Conservation (phyloP, 2,888 invertebrate species). For the Dolichomitus sp. region DNA sequence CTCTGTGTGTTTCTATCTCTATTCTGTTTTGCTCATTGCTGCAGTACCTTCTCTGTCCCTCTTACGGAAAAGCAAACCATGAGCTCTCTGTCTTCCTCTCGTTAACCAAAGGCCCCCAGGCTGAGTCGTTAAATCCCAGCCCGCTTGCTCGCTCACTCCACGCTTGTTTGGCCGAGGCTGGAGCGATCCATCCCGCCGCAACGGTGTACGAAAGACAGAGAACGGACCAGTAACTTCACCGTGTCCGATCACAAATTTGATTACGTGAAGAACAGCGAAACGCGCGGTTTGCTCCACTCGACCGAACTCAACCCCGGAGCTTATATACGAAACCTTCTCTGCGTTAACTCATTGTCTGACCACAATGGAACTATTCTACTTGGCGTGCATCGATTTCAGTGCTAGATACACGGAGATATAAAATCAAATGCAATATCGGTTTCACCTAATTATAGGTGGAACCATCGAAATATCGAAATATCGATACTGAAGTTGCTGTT, state of each 20-base stretch:
- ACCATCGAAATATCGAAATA: not conserved
- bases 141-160: conserved; percentile 9
- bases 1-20: not conserved
- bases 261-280: conserved; percentile 8
- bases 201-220: conserved; percentile 6
- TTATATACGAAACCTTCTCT: conserved; percentile 5
- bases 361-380: conserved; percentile 23
- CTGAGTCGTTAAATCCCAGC: conserved; percentile 49
- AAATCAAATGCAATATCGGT: conserved; percentile 1
- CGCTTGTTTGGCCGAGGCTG: conserved; percentile 3
- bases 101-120: conserved; percentile 33
- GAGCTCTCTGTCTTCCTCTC: conserved; percentile 35
- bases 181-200: not conserved
- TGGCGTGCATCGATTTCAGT: not conserved
- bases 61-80: not conserved
- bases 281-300: not conserved
- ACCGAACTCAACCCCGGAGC: not conserved
- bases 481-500: too few relatives aligned
- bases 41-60: not conserved
- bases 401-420: not conserved
- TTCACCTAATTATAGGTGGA: too few relatives aligned
- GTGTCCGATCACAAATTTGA: conserved; percentile 47
- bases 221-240: conserved; percentile 20
- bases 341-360: conserved; percentile 27
- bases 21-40: conserved; percentile 12